Evolutionary conservation across 2,113 vertebrate species (phyloP).

Genomic region (Vulpes lagopus): DNA sequence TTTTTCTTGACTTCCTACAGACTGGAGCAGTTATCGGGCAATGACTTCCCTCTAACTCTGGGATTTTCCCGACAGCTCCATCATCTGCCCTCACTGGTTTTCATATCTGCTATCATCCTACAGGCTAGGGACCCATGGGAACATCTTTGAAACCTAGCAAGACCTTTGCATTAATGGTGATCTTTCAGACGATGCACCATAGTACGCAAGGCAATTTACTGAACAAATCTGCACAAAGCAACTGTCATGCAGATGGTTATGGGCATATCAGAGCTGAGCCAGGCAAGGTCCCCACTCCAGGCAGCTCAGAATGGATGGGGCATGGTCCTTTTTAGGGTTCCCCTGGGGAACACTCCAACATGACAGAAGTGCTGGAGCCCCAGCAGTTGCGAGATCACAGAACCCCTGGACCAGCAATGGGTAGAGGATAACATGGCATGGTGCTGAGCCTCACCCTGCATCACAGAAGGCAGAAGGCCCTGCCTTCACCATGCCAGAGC

Average conservation of each 20-base stretch:
- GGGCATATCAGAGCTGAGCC: neutral
- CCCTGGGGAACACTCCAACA: neutral
- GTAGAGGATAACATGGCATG: accelerated
- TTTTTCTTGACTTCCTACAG: conserved; percentile 20
- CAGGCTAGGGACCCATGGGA: neutral
- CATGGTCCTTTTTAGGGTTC: too few relatives aligned
- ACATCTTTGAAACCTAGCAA: neutral
- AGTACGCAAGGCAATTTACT: neutral
- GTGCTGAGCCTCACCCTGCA: accelerated
- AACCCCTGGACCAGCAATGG: neutral
- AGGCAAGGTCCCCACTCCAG: accelerated
- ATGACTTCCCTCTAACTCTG: neutral
- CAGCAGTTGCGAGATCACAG: neutral
- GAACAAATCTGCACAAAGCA: neutral
- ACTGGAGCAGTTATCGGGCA: neutral
- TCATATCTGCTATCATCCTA: neutral
- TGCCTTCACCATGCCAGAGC: accelerated
- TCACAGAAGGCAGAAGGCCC: too few relatives aligned
- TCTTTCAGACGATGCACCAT: neutral
- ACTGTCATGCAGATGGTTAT: accelerated
- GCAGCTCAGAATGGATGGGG: accelerated
- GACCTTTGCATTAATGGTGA: neutral
- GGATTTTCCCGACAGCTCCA: neutral
- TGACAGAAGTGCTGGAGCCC: neutral
- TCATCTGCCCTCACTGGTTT: neutral